These are phyloP conservation scores for Drosophila aldrichi DNA, from an alignment of 2,888 invertebrate species.

Conservation along the genomic window DNA sequence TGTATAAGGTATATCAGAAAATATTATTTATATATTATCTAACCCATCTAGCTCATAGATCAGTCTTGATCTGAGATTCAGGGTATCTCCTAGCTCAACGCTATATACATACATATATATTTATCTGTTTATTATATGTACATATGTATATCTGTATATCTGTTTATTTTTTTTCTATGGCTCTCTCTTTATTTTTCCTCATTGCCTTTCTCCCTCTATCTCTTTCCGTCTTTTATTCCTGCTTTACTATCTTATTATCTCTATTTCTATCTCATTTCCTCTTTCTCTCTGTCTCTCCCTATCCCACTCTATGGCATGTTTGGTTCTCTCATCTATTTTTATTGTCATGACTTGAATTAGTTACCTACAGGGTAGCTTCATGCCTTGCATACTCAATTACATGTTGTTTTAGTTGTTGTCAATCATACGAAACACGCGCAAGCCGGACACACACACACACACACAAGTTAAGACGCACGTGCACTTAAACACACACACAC, in stretches of 20 bases:
- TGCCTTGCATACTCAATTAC: constrained; percentile 4
- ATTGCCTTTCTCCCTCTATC: neutral
- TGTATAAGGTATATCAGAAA: too few species aligned
- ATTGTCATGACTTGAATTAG: neutral
- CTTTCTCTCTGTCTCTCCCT: neutral
- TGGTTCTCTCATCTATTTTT: neutral
- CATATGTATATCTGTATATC: neutral
- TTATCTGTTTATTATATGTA: neutral
- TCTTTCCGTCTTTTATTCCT: too few species aligned
- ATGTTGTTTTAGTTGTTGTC: constrained; percentile 29
- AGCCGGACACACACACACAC: constrained; percentile 15
- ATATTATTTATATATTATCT: too few species aligned
- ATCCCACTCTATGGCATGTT: neutral
- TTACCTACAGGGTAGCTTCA: constrained; percentile 16
- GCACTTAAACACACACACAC: neutral
- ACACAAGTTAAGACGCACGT: neutral
- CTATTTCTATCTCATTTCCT: neutral
- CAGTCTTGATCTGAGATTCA: too few species aligned
- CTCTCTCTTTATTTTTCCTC: neutral
- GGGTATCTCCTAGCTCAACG: too few species aligned
- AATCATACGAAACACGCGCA: constrained; percentile 67
- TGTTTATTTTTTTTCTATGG: neutral
- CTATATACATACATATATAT: neutral
- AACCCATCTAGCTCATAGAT: too few species aligned
- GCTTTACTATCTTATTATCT: neutral